Conservation (phyloP, 2,888 invertebrate species). For the Tipula unca region DNA sequence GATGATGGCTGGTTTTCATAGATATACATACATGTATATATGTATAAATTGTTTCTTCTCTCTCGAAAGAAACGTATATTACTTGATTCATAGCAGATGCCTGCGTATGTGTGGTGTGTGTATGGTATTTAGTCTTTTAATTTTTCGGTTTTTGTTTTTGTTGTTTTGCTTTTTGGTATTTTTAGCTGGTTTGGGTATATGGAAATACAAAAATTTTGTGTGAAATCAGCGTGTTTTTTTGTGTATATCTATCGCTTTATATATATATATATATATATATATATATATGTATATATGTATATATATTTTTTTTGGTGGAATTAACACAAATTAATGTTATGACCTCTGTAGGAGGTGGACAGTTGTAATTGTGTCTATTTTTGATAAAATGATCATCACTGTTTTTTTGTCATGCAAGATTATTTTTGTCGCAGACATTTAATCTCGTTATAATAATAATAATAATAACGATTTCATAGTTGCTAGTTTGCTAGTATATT, state of each 20-base stretch:
- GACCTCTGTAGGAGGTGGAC: constrained; percentile 14
- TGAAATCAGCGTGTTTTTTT: constrained; percentile 9
- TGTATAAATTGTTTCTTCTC: background rate
- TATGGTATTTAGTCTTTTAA: constrained; percentile 14
- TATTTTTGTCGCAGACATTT: constrained; percentile 2
- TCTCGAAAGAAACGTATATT: background rate
- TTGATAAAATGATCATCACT: background rate
- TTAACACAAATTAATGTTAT: constrained; percentile 14
- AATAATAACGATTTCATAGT: background rate
- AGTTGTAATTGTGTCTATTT: constrained; percentile 8
- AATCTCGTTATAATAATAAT: background rate
- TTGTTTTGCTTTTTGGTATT: constrained; percentile 14
- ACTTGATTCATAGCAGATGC: constrained; percentile 8
- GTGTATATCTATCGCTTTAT: background rate
- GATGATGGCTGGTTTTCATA: background rate
- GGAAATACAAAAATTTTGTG: background rate
- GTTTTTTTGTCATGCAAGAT: background rate
- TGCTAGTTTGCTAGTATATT: background rate
- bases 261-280: background rate
- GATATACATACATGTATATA: background rate
- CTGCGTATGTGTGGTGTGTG: constrained; percentile 8
- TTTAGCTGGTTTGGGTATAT: constrained; percentile 8
- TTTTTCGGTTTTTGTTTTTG: background rate
- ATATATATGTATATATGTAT: too few species aligned
- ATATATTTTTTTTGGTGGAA: background rate